Conservation (phyloP, 30 jellyfish, hydroid and myxozoan species). For the Chironex yamaguchii region DNA sequence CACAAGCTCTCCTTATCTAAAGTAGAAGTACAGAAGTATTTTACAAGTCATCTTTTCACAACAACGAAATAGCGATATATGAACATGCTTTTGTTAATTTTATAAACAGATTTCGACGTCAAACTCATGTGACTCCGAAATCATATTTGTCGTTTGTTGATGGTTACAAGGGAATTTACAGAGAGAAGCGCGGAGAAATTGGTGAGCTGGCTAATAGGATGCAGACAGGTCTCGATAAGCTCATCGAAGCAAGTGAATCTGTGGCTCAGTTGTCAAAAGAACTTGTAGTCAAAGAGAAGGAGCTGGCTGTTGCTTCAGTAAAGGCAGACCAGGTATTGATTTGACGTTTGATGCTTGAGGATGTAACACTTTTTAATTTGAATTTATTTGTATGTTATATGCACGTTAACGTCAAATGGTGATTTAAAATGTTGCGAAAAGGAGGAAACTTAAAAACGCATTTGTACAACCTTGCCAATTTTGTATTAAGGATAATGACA, state of each 20-base stretch:
- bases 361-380: too few relatives aligned
- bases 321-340: constrained; percentile 87
- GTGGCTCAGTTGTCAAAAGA: constrained; percentile 89
- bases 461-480: too few relatives aligned
- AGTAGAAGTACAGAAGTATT: too few relatives aligned
- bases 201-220: constrained; percentile 96
- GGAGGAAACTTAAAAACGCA: too few relatives aligned
- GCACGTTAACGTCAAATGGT: background rate
- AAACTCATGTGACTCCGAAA: constrained; percentile 97
- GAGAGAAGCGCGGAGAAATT: constrained; percentile 77
- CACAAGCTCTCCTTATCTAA: too few relatives aligned
- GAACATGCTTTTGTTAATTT: too few relatives aligned
- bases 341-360: background rate
- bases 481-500: too few relatives aligned
- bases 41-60: too few relatives aligned
- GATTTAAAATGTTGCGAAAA: too few relatives aligned
- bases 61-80: too few relatives aligned
- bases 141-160: constrained; percentile 92
- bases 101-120: constrained; percentile 96
- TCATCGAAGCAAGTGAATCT: constrained; percentile 96
- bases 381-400: background rate
- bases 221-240: constrained; percentile 94
- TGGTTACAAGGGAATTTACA: constrained; percentile 87
- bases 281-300: constrained; percentile 94
- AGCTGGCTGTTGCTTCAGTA: constrained; percentile 83